A percentile compares a stretch with the other conserved stretches of the same genome.
Conservation (phyloP, 1,140 invertebrate genomes). For the Temnothorax curvispinosus region DNA sequence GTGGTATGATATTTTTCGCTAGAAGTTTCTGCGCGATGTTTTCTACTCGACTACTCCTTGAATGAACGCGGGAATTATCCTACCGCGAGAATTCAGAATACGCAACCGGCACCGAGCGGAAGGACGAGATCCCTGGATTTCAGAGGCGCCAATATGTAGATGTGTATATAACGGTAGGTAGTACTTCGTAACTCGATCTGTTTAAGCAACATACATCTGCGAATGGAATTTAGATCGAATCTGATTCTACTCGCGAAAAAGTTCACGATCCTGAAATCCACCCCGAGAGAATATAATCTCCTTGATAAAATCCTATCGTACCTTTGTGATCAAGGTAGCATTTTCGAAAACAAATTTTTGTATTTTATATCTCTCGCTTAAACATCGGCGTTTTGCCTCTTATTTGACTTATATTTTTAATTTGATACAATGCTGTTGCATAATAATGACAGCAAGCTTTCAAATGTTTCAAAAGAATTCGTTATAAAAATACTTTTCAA, state of each 20-base stretch:
- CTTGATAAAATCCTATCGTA: slow-evolving; percentile 10
- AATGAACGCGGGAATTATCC: not conserved
- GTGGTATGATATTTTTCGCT: not conserved
- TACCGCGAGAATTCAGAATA: slow-evolving; percentile 12
- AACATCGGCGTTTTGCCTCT: too few species aligned
- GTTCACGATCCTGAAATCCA: slow-evolving; percentile 20
- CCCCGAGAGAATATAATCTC: slow-evolving; percentile 10
- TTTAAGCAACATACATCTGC: slow-evolving; percentile 33
- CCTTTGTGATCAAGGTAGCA: not conserved
- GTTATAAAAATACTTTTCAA: not conserved
- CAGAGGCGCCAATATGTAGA: slow-evolving; percentile 5
- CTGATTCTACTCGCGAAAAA: not conserved
- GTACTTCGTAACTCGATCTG: slow-evolving; percentile 26
- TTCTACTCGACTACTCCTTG: not conserved
- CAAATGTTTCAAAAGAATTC: not conserved
- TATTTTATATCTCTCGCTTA: not conserved
- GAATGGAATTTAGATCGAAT: slow-evolving; percentile 36
- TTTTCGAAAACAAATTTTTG: not conserved
- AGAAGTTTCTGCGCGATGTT: not conserved
- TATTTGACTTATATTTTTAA: not conserved
- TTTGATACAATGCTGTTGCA: not conserved
- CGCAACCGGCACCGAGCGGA: not conserved
- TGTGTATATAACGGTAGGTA: slow-evolving; percentile 18
- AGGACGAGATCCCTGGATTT: slow-evolving; percentile 31
- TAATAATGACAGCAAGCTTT: not conserved